phyloP scores from a whole-genome alignment of 2,888 invertebrate genomes.

The Dexiosoma caninum region DNA sequence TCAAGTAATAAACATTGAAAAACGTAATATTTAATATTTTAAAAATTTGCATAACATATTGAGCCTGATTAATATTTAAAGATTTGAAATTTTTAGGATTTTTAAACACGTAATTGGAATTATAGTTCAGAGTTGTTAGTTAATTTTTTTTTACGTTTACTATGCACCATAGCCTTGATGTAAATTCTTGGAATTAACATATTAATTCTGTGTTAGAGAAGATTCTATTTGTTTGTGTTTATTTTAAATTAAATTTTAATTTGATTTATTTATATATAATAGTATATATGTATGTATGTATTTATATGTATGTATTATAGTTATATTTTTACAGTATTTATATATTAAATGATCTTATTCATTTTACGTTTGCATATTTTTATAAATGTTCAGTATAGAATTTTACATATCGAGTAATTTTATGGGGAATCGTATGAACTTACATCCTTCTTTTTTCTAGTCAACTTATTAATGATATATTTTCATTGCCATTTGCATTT shows the following conservation, averaged over 20 bases:
- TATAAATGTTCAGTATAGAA: constrained; percentile 39
- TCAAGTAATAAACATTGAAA: too few species aligned
- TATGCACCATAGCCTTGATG: constrained; percentile 43
- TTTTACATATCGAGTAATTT: constrained; percentile 56
- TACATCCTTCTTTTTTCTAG: background rate
- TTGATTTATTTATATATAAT: constrained; percentile 52
- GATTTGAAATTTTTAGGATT: constrained; percentile 17
- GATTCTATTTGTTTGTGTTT: constrained; percentile 7
- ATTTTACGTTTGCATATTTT: constrained; percentile 1
- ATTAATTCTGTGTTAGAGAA: constrained; percentile 28
- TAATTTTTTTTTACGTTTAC: too few species aligned
- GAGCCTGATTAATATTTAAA: constrained; percentile 24
- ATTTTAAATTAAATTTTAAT: constrained; percentile 36
- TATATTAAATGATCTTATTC: constrained; percentile 46
- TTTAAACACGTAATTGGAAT: constrained; percentile 44
- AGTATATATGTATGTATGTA: too few species aligned
- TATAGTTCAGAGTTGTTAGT: constrained; percentile 18
- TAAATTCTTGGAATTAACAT: constrained; percentile 59
- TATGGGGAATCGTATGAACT: constrained; percentile 20
- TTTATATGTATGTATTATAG: constrained; percentile 25
- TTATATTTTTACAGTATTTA: constrained; percentile 59
- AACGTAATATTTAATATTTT: too few species aligned
- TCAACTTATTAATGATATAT: constrained; percentile 35
- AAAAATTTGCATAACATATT: too few species aligned
- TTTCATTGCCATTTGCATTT: constrained; percentile 40